Conservation (phyloP, 1,140 invertebrate genomes). For the Pemphigus obesinymphae region DNA sequence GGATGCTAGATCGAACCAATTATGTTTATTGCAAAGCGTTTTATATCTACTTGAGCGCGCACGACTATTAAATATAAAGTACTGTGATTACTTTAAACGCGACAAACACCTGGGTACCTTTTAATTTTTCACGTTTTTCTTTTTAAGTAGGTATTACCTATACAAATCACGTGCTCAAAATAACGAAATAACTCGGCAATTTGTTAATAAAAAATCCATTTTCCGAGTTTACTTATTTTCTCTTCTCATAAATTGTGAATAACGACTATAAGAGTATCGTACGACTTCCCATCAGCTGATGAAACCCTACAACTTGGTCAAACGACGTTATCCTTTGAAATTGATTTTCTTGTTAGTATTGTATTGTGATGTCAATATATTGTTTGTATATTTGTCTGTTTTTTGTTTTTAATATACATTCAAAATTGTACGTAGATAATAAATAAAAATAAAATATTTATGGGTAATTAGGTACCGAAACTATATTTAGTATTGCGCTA, state of each 20-base stretch:
- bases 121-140: not conserved
- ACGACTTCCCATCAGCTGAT: not conserved
- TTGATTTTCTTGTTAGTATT: too few relatives aligned
- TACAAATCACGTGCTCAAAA: not conserved
- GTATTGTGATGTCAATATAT: too few relatives aligned
- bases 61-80: not conserved
- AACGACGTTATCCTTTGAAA: not conserved
- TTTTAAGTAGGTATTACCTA: not conserved
- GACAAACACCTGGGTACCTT: constrained; percentile 7
- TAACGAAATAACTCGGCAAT: not conserved
- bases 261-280: constrained; percentile 3
- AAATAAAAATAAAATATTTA: too few relatives aligned
- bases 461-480: too few relatives aligned
- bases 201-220: not conserved
- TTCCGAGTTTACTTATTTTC: not conserved
- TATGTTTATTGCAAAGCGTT: not conserved
- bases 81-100: constrained; percentile 11
- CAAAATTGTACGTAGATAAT: too few relatives aligned
- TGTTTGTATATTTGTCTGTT: too few relatives aligned
- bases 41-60: not conserved
- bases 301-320: not conserved
- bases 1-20: not conserved
- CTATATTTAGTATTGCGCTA: too few relatives aligned
- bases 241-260: not conserved
- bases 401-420: too few relatives aligned